phyloP scores from a whole-genome alignment of 2,113 vertebrate genomes.

The Syrmaticus mikado region DNA sequence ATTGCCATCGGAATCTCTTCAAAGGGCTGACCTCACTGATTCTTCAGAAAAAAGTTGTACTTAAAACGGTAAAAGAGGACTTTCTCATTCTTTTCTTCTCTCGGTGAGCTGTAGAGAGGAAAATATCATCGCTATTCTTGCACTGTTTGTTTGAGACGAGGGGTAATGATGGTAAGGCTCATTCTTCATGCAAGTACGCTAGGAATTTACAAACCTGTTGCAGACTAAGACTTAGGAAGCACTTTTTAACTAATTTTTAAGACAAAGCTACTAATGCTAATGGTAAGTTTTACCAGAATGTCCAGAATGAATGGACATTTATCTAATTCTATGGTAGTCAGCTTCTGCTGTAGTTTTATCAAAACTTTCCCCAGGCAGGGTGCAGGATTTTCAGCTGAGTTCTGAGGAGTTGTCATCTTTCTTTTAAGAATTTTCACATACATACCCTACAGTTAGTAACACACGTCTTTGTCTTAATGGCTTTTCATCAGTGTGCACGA shows the following conservation, averaged over 20 bases:
- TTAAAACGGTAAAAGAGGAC: not conserved
- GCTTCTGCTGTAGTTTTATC: not conserved
- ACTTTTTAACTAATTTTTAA: not conserved
- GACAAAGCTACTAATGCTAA: not conserved
- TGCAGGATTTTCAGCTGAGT: not conserved
- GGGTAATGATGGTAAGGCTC: not conserved
- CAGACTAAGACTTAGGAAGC: not conserved
- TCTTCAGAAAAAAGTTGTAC: not conserved
- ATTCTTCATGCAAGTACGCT: not conserved
- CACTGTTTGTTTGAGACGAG: not conserved
- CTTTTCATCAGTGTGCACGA: not conserved
- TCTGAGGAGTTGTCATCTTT: not conserved
- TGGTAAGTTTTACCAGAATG: not conserved
- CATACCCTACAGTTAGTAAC: not conserved
- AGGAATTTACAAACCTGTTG: not conserved
- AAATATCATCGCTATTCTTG: not conserved
- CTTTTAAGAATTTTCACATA: not conserved
- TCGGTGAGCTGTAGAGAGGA: not conserved
- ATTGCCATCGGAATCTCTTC: not conserved
- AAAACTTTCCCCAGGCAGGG: not conserved
- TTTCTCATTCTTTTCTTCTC: not conserved
- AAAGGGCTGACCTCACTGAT: not conserved
- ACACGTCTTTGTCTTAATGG: fast-evolving
- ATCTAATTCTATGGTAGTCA: not conserved
- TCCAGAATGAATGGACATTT: not conserved